Evolutionary conservation across 2,797 vertebrate genomes (phyloP).

Genomic region (Sternarchorhynchus goeldii): DNA sequence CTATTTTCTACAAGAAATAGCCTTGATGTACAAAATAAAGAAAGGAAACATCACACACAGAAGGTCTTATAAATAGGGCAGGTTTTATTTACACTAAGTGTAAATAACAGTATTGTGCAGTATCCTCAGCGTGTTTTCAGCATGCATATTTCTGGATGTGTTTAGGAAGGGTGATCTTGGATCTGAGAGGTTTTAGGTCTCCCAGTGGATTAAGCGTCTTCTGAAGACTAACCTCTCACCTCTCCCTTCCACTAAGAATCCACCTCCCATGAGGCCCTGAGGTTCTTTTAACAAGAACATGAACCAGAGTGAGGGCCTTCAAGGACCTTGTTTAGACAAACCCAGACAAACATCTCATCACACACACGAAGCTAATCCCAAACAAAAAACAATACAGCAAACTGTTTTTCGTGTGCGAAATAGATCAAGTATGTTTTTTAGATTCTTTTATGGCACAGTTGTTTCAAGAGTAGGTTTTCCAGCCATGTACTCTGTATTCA

Average conservation of each 20-base stretch:
- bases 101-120: too few relatives aligned
- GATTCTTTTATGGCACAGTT: conserved; percentile 37
- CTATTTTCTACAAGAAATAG: too few relatives aligned
- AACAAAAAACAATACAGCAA: neutral
- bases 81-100: too few relatives aligned
- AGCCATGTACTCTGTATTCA: conserved; percentile 12
- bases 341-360: neutral
- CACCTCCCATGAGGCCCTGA: conserved; percentile 27
- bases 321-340: conserved; percentile 4
- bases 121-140: too few relatives aligned
- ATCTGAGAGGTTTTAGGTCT: neutral
- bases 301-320: conserved; percentile 28
- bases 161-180: too few relatives aligned
- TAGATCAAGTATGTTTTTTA: conserved; percentile 16
- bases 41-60: too few relatives aligned
- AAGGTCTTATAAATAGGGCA: too few relatives aligned
- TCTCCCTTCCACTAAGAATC: neutral
- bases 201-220: neutral
- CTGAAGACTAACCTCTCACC: neutral
- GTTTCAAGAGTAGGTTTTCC: conserved; percentile 31
- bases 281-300: conserved; percentile 11
- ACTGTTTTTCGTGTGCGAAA: conserved; percentile 29
- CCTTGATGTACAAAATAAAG: too few relatives aligned
- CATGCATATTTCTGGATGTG: too few relatives aligned
- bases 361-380: neutral